Evolutionary conservation across 2,113 vertebrate species (phyloP).

Genomic region (Neodon shergylaensis): DNA sequence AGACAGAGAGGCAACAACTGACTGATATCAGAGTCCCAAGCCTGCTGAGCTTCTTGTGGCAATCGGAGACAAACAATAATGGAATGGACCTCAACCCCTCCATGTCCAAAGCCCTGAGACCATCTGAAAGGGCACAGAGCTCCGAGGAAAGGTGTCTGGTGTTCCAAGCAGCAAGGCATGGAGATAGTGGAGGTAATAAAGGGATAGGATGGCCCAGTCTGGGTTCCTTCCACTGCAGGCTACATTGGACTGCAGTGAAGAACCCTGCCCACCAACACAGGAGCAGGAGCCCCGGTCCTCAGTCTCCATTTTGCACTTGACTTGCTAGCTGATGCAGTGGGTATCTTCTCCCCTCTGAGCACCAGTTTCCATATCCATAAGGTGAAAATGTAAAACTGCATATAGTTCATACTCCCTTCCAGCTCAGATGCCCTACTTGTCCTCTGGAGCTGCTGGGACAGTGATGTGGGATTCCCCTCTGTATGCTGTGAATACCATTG

Average conservation of each 20-base stretch:
- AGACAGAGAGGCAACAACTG: background rate
- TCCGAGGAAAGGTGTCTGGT: background rate
- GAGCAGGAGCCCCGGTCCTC: fast-evolving
- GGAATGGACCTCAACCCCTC: background rate
- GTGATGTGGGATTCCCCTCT: too few relatives aligned
- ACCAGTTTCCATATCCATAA: background rate
- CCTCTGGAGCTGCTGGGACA: background rate
- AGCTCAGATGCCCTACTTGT: too few relatives aligned
- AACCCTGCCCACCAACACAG: background rate
- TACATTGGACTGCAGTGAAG: background rate
- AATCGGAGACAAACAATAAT: background rate
- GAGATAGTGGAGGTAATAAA: background rate
- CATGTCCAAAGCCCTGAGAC: background rate
- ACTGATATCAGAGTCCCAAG: background rate
- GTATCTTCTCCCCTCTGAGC: background rate
- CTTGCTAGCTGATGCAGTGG: background rate
- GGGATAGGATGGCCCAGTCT: fast-evolving
- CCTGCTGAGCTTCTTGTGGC: background rate
- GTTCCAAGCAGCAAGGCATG: background rate
- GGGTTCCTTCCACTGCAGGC: fast-evolving
- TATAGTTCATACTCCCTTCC: background rate
- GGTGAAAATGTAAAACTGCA: background rate
- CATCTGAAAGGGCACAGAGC: background rate
- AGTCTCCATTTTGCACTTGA: background rate
- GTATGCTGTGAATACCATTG: too few relatives aligned